phyloP scores from a whole-genome alignment of 1,140 invertebrate species.

The Maniola jurtina region DNA sequence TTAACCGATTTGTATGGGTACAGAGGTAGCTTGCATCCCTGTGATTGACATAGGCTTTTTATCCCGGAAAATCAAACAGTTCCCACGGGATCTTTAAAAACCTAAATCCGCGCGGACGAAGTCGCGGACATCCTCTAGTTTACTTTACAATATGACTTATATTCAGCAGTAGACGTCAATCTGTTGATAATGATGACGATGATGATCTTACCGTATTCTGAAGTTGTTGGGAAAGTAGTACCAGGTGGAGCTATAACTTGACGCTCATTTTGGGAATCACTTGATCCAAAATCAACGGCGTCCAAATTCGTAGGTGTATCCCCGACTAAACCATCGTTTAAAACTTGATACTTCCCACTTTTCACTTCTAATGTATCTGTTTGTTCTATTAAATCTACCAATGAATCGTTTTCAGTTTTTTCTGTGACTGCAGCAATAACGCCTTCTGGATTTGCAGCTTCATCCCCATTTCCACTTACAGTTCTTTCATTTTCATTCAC shows the following conservation, averaged over 20 bases:
- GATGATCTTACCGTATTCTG: slow-evolving; percentile 58
- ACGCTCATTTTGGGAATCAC: slow-evolving; percentile 53
- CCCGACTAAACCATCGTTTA: slow-evolving; percentile 47
- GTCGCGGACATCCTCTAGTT: no score
- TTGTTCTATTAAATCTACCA: slow-evolving; percentile 49
- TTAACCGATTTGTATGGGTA: no score
- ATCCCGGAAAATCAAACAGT: no score
- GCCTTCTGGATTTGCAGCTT: slow-evolving; percentile 28
- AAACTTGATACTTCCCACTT: slow-evolving; percentile 60
- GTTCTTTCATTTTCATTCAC: slow-evolving; percentile 49
- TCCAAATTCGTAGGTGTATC: slow-evolving; percentile 52
- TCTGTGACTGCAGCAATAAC: slow-evolving; percentile 39
- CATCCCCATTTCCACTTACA: slow-evolving; percentile 40
- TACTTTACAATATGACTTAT: no score
- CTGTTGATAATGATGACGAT: no score
- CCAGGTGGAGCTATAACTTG: slow-evolving; percentile 44
- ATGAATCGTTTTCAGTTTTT: slow-evolving; percentile 37
- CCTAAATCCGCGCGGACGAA: no score
- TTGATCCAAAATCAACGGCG: slow-evolving; percentile 46
- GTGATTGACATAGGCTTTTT: no score
- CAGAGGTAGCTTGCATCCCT: no score
- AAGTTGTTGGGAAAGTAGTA: slow-evolving; percentile 52
- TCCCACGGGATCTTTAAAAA: no score
- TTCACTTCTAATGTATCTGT: slow-evolving; percentile 45
- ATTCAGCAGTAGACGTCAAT: no score